phyloP scores from a whole-genome alignment of 1,140 invertebrate species.

The Platyura marginata region DNA sequence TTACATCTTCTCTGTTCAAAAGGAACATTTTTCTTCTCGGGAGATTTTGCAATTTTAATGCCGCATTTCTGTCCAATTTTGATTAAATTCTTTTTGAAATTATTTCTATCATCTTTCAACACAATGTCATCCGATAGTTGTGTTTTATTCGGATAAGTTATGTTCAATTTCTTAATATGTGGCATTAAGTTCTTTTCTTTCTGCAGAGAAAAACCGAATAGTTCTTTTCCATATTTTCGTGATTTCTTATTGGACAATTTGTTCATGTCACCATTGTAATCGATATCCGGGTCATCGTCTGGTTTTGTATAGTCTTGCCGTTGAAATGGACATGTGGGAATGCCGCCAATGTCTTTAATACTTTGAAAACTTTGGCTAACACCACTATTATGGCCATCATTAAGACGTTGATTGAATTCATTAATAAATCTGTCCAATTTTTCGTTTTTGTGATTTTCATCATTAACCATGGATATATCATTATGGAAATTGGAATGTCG shows the following conservation, averaged over 20 bases:
- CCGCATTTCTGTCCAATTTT: conserved; percentile 2
- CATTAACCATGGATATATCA: not conserved
- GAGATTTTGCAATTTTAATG: not conserved
- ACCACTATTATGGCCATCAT: not conserved
- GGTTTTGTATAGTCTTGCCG: conserved; percentile 3
- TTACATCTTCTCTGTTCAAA: not conserved
- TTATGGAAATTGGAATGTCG: not conserved
- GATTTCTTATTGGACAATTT: not conserved
- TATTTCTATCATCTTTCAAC: not conserved
- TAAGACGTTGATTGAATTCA: not conserved
- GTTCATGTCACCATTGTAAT: not conserved
- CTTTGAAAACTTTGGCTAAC: not conserved
- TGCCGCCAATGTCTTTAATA: not conserved
- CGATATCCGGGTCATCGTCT: not conserved
- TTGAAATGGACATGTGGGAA: conserved; percentile 3
- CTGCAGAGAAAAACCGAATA: not conserved
- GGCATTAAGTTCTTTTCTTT: conserved; percentile 1
- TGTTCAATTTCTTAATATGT: conserved; percentile 17
- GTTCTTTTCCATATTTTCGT: not conserved
- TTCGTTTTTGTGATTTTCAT: not conserved
- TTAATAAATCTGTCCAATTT: not conserved
- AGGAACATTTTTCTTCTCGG: not conserved
- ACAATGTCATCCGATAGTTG: conserved; percentile 1
- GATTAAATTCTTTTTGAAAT: not conserved
- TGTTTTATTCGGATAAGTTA: conserved; percentile 20